phyloP scores from a whole-genome alignment of 2,888 invertebrate species.

The Eubasilissa splendida region DNA sequence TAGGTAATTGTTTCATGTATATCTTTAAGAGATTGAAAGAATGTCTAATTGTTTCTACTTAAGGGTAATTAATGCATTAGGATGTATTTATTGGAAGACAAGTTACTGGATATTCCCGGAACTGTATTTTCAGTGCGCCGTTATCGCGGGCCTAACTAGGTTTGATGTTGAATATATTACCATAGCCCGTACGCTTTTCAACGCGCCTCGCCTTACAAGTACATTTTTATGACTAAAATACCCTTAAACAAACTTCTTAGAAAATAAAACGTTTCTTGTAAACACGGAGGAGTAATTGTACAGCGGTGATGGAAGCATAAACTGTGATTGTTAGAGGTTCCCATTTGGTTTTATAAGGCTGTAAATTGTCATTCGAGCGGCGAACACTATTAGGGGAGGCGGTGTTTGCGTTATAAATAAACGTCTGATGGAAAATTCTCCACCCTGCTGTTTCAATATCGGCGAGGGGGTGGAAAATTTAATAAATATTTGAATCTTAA shows the following conservation, averaged over 20 bases:
- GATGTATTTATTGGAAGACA: too few species aligned
- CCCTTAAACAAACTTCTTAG: conserved; percentile 43
- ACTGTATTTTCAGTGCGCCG: conserved; percentile 3
- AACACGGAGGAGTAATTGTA: conserved; percentile 50
- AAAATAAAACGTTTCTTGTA: conserved; percentile 48
- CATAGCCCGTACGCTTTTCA: conserved; percentile 13
- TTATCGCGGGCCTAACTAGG: conserved; percentile 14
- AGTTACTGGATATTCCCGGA: neutral
- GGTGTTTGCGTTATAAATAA: conserved; percentile 45
- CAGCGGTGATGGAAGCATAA: conserved; percentile 47
- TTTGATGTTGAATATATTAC: conserved; percentile 26
- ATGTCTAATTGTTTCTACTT: too few species aligned
- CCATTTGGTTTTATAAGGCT: conserved; percentile 53
- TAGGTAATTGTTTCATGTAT: too few species aligned
- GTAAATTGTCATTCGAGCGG: conserved; percentile 53
- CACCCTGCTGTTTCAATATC: conserved; percentile 7
- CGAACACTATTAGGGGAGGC: conserved; percentile 36
- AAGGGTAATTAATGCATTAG: too few species aligned
- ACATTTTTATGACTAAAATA: conserved; percentile 19
- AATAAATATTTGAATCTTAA: neutral
- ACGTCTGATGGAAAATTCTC: conserved; percentile 17
- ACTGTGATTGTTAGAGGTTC: conserved; percentile 51
- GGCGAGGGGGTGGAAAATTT: neutral
- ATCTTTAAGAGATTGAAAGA: too few species aligned
- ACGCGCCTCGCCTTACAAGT: conserved; percentile 8